Conservation (phyloP, 2,888 invertebrate species). For the Nephrocerus scutellatus region DNA sequence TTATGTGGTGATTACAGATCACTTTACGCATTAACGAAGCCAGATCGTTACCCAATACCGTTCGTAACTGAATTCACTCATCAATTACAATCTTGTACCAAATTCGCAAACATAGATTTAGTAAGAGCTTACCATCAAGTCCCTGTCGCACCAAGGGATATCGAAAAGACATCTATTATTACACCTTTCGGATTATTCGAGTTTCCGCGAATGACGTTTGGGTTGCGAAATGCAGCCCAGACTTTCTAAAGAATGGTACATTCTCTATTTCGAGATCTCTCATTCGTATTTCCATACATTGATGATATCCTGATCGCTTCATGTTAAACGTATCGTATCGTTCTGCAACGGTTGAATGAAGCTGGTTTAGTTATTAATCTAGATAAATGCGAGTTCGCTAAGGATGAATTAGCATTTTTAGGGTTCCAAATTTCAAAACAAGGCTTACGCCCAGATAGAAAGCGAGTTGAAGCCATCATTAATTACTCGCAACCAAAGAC, state of each 20-base stretch:
- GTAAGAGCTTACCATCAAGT: slow-evolving; percentile 21
- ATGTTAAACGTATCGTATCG: slow-evolving; percentile 15
- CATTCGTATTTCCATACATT: slow-evolving; percentile 24
- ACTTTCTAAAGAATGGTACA: slow-evolving; percentile 19
- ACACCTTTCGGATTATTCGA: slow-evolving; percentile 21
- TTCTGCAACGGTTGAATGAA: slow-evolving; percentile 23
- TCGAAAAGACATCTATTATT: slow-evolving; percentile 19
- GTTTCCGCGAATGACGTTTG: slow-evolving; percentile 16
- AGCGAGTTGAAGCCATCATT: slow-evolving; percentile 18
- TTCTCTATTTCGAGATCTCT: slow-evolving; percentile 12
- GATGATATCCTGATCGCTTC: slow-evolving; percentile 31
- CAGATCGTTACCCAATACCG: no score
- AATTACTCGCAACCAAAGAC: slow-evolving; percentile 17
- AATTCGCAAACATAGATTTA: no score
- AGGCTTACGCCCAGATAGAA: slow-evolving; percentile 14
- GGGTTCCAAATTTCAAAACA: slow-evolving; percentile 12
- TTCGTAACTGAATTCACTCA: no score
- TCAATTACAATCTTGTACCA: no score
- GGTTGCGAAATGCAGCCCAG: slow-evolving; percentile 18
- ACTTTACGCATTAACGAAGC: no score
- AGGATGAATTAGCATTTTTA: slow-evolving; percentile 15
- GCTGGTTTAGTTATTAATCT: slow-evolving; percentile 24
- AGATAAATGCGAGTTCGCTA: slow-evolving; percentile 19
- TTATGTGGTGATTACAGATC: no score
- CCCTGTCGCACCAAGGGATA: slow-evolving; percentile 13